Percentiles rank a stretch among this genome's conserved stretches.
Conservation (phyloP, 1,140 invertebrate species). For the Palaemon carinicauda region DNA sequence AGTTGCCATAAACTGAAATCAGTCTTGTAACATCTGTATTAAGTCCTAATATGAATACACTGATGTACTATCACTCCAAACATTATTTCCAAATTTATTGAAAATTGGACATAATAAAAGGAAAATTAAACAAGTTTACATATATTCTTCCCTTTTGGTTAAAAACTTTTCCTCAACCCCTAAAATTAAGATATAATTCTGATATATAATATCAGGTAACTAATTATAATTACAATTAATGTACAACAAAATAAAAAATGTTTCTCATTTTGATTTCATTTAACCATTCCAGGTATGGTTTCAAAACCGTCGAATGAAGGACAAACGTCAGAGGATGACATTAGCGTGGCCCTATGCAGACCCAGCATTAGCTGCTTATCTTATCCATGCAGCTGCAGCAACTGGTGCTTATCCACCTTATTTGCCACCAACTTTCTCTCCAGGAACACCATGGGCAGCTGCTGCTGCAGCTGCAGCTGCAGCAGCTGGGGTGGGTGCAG, state of each 20-base stretch:
- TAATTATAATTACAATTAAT: too few relatives aligned
- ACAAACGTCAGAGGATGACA: slow-evolving; percentile 92
- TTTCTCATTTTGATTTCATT: background rate
- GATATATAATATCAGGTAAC: too few relatives aligned
- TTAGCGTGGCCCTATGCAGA: slow-evolving; percentile 92
- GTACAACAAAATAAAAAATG: too few relatives aligned
- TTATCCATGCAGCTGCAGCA: slow-evolving; percentile 83
- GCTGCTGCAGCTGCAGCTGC: slow-evolving; percentile 18
- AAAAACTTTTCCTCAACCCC: too few relatives aligned
- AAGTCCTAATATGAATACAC: too few relatives aligned
- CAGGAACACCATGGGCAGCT: slow-evolving; percentile 7
- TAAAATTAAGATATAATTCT: too few relatives aligned
- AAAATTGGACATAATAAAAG: too few relatives aligned
- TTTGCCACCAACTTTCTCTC: slow-evolving; percentile 28
- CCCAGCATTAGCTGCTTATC: slow-evolving; percentile 86
- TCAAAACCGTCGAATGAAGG: slow-evolving; percentile 99
- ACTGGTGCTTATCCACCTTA: slow-evolving; percentile 40
- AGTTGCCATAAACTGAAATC: too few relatives aligned
- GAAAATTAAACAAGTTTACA: too few relatives aligned
- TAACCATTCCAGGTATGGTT: slow-evolving; percentile 88
- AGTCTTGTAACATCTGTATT: too few relatives aligned
- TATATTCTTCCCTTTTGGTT: background rate
- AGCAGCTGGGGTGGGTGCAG: slow-evolving; percentile 19
- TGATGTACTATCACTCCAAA: too few relatives aligned
- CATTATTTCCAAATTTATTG: too few relatives aligned